phyloP scores from a whole-genome alignment of 2,888 invertebrate genomes.

The Tetheella fluctuosa region DNA sequence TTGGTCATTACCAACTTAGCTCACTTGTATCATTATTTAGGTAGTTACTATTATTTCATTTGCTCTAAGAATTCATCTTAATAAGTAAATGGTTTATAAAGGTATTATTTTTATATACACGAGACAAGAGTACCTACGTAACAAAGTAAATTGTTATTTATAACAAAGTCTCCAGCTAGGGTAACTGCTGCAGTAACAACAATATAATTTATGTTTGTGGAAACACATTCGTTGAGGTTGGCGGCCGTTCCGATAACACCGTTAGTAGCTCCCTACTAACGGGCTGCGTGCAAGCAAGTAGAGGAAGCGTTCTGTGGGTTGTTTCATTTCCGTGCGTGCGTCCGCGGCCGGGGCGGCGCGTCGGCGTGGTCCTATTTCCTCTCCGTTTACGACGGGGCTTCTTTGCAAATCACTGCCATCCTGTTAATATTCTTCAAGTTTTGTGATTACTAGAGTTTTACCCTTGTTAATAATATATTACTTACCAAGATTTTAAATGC shows the following conservation, averaged over 20 bases:
- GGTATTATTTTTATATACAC: no score
- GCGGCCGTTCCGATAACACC: not conserved
- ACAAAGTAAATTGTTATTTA: not conserved
- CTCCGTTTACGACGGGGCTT: slow-evolving; percentile 50
- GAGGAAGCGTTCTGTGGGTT: slow-evolving; percentile 50
- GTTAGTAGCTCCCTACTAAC: not conserved
- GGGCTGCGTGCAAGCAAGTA: slow-evolving; percentile 43
- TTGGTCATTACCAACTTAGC: no score
- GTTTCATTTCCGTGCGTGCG: slow-evolving; percentile 69
- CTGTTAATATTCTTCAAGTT: slow-evolving; percentile 5
- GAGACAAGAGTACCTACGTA: not conserved
- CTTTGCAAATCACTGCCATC: slow-evolving; percentile 15
- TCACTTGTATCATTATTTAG: no score
- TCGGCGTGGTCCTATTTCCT: slow-evolving; percentile 55
- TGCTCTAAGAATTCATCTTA: no score
- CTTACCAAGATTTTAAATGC: no score
- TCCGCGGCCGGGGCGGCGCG: slow-evolving; percentile 40
- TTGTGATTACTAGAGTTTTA: not conserved
- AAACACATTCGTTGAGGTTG: slow-evolving; percentile 15
- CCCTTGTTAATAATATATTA: not conserved
- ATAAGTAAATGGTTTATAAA: not conserved
- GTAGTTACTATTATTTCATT: no score
- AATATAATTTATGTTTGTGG: slow-evolving; percentile 25
- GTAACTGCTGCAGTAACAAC: not conserved
- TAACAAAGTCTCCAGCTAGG: not conserved